Evolutionary conservation across 2,113 vertebrate genomes (phyloP).

Genomic region (Oplegnathus fasciatus): DNA sequence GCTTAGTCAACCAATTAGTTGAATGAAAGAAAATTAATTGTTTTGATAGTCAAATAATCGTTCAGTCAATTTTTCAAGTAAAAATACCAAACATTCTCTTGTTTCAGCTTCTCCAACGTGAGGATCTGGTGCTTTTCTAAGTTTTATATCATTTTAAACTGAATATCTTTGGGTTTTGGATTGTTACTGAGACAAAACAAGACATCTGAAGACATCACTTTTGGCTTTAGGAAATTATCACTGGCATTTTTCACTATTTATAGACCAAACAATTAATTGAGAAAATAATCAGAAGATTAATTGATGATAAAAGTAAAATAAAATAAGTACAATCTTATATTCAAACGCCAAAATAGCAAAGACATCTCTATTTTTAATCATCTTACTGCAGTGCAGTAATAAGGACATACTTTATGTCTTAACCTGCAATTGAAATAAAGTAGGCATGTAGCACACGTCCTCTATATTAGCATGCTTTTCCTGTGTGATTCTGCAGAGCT

Average conservation of each 20-base stretch:
- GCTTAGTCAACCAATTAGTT: neutral
- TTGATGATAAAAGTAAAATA: neutral
- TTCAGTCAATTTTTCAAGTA: neutral
- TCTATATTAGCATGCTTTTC: neutral
- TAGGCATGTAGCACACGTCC: neutral
- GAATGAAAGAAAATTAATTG: neutral
- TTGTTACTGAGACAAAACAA: neutral
- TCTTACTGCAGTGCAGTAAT: neutral
- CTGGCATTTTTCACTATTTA: neutral
- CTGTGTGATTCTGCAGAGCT: constrained; percentile 71
- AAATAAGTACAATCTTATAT: neutral
- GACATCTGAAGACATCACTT: neutral
- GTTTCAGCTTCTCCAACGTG: neutral
- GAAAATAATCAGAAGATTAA: neutral
- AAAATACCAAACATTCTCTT: neutral
- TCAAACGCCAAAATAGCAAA: neutral
- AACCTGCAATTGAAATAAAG: neutral
- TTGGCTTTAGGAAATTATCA: neutral
- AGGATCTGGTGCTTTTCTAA: neutral
- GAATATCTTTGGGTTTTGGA: neutral
- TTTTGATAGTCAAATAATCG: neutral
- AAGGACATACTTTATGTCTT: too few species aligned
- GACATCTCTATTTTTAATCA: neutral
- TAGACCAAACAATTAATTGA: neutral
- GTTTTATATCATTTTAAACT: neutral